A percentile compares a stretch with the other conserved stretches of the same genome.
phyloP scores from a whole-genome alignment of 2,797 vertebrate genomes.

The Columba guinea region DNA sequence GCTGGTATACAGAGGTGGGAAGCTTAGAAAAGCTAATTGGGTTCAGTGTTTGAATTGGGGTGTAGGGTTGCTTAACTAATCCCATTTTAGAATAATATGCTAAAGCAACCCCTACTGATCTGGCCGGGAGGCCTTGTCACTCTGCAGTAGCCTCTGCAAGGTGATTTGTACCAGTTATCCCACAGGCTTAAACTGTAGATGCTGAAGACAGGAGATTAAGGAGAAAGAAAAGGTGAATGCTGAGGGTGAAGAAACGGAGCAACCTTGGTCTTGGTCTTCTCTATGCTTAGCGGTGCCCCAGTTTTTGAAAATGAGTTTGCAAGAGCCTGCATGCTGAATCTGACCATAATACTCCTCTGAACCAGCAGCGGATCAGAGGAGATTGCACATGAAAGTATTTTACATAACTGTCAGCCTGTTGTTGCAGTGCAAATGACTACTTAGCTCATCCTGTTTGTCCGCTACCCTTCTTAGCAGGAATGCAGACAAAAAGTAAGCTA shows the following conservation, averaged over 20 bases:
- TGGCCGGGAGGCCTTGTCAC: constrained; percentile 13
- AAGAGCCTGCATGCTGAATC: constrained; percentile 22
- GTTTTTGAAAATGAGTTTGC: constrained; percentile 52
- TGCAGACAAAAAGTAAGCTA: background rate
- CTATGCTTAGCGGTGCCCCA: constrained; percentile 30
- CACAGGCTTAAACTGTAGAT: background rate
- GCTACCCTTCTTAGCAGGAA: background rate
- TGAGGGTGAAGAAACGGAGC: constrained; percentile 24
- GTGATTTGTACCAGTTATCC: constrained; percentile 52
- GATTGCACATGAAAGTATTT: constrained; percentile 62
- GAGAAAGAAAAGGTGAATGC: constrained; percentile 46
- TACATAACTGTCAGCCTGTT: constrained; percentile 57
- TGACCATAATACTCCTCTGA: constrained; percentile 46
- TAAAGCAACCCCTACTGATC: background rate
- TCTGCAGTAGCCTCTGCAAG: constrained; percentile 6
- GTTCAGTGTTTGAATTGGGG: background rate
- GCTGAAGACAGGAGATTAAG: constrained; percentile 39
- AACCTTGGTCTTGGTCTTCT: constrained; percentile 36
- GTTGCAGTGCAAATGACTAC: constrained; percentile 1
- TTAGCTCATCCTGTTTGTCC: constrained; percentile 16
- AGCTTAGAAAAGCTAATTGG: background rate
- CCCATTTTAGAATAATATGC: constrained; percentile 6
- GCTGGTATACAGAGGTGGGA: background rate
- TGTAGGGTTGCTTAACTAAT: constrained; percentile 44
- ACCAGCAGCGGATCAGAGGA: constrained; percentile 49